Evolutionary conservation across 2,113 vertebrate genomes (phyloP).

Genomic region (Probosciger aterrimus): DNA sequence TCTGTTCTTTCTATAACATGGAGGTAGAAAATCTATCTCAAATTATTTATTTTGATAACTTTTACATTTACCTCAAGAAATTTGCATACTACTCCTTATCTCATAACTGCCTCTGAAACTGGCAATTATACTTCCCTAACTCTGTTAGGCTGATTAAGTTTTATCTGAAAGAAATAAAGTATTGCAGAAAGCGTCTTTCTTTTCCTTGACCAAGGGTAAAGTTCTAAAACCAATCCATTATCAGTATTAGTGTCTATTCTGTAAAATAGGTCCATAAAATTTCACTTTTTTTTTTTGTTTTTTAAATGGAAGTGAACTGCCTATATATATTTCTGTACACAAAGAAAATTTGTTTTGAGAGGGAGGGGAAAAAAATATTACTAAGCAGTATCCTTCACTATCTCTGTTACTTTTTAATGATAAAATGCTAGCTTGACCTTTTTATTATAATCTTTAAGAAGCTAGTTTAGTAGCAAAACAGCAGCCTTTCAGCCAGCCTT

Average conservation of each 20-base stretch:
- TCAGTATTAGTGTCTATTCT: not conserved
- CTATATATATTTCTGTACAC: not conserved
- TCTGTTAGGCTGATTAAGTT: not conserved
- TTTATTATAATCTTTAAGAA: not conserved
- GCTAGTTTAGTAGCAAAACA: not conserved
- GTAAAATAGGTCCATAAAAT: not conserved
- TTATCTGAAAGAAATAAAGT: not conserved
- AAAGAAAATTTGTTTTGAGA: not conserved
- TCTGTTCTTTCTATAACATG: not conserved
- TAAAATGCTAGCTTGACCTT: not conserved
- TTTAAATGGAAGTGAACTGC: not conserved
- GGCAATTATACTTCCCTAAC: not conserved
- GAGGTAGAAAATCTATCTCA: not conserved
- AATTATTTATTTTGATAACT: not conserved
- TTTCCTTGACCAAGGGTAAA: not conserved
- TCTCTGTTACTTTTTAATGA: not conserved
- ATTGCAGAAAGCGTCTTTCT: not conserved
- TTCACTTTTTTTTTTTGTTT: not conserved
- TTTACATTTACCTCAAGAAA: not conserved
- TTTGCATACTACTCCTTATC: not conserved
- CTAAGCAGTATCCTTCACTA: not conserved
- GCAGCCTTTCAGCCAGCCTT: not conserved
- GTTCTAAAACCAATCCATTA: not conserved
- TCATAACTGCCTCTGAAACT: not conserved
- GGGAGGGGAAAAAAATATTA: not conserved